Evolutionary conservation across 2,113 vertebrate species (phyloP).

Genomic region (Syrrhaptes paradoxus): DNA sequence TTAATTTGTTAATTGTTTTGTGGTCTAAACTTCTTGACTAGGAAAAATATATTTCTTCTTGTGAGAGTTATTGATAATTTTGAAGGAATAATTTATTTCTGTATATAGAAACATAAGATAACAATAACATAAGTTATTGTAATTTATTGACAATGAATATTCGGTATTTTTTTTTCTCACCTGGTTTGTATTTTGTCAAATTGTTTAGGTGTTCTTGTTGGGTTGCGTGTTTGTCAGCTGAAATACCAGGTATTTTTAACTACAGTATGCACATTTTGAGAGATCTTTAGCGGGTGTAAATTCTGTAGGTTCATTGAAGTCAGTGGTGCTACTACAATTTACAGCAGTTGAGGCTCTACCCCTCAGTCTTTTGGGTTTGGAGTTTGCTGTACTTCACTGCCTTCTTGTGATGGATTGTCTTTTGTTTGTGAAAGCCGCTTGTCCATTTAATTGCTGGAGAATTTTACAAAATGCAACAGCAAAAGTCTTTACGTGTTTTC

Average conservation of each 20-base stretch:
- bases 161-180: background rate
- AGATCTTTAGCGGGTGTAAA: background rate
- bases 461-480: background rate
- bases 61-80: background rate
- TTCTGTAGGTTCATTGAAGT: background rate
- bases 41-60: background rate
- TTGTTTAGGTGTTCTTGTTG: constrained; percentile 45
- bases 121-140: background rate
- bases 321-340: background rate
- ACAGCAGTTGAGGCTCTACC: background rate
- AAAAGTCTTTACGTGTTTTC: background rate
- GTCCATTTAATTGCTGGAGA: background rate
- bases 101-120: background rate
- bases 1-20: background rate
- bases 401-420: background rate
- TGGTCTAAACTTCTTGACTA: background rate
- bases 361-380: background rate
- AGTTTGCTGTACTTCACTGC: constrained; percentile 8
- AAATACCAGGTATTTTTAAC: constrained; percentile 13
- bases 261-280: background rate
- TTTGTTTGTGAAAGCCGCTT: background rate
- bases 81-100: background rate
- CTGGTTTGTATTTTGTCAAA: constrained; percentile 29
- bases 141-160: background rate
- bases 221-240: constrained; percentile 42